Percentiles rank a stretch among this genome's conserved stretches.
phyloP scores from a whole-genome alignment of 2,113 vertebrate genomes.

The Clarias magur region DNA sequence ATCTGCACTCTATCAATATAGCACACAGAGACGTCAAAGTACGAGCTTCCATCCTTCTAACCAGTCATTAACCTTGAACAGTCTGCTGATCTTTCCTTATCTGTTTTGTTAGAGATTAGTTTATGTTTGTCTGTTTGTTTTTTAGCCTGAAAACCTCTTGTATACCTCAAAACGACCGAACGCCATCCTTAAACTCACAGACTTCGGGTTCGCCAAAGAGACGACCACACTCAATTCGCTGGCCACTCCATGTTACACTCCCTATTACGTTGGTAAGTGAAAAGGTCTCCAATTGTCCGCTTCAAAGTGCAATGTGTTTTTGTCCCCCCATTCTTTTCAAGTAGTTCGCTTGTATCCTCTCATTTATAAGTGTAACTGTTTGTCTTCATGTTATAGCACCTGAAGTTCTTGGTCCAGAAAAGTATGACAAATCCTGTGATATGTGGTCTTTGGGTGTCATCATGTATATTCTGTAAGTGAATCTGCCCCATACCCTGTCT shows the following conservation, averaged over 20 bases:
- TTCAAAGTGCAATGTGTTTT: not conserved
- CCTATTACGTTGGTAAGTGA: conserved; percentile 95
- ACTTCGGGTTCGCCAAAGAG: conserved; percentile 99
- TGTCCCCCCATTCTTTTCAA: not conserved
- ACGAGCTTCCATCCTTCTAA: conserved; percentile 15
- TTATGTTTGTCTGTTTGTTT: conserved; percentile 15
- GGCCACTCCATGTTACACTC: conserved; percentile 96
- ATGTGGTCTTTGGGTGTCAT: conserved; percentile 99
- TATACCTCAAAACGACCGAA: conserved; percentile 89
- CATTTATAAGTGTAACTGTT: conserved; percentile 31
- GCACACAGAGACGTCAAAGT: conserved; percentile 98
- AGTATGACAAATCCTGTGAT: conserved; percentile 98
- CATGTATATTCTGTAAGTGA: conserved; percentile 86
- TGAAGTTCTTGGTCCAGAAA: conserved; percentile 95
- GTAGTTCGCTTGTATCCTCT: not conserved
- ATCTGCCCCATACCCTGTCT: conserved; percentile 19
- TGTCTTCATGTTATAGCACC: conserved; percentile 78
- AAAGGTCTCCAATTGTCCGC: not conserved
- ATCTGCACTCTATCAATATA: conserved; percentile 92
- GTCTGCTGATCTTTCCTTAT: not conserved
- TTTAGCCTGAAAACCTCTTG: conserved; percentile 93
- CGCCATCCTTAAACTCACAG: conserved; percentile 91
- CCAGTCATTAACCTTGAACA: not conserved
- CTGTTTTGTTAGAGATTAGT: not conserved
- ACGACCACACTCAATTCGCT: conserved; percentile 95